Percentiles rank a stretch among this genome's conserved stretches.
These are phyloP conservation scores for Eubasilissa regina DNA, from an alignment of 1,140 invertebrate genomes.

Conservation along the genomic window DNA sequence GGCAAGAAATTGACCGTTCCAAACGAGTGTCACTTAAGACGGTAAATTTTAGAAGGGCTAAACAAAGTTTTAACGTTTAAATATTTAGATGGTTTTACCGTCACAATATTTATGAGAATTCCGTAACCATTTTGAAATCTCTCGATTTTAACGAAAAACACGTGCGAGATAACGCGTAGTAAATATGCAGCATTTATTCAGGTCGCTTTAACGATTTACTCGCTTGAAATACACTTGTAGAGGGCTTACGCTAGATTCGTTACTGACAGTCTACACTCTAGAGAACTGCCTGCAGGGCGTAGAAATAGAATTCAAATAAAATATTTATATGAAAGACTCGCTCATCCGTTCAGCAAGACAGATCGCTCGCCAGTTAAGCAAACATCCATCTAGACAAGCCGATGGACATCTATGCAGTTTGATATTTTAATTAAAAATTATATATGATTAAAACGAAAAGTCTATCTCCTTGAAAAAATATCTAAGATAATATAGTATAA, in stretches of 20 bases:
- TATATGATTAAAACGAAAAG: no score
- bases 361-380: background rate
- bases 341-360: no score
- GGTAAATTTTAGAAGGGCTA: background rate
- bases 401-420: no score
- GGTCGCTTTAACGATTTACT: constrained; percentile 12
- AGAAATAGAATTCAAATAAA: constrained; percentile 56
- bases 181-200: constrained; percentile 15
- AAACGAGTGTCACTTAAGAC: background rate
- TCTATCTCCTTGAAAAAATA: no score
- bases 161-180: constrained; percentile 14
- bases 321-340: constrained; percentile 42
- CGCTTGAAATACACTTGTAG: constrained; percentile 4
- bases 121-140: constrained; percentile 7
- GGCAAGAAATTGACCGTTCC: background rate
- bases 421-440: no score
- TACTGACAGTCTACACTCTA: constrained; percentile 55
- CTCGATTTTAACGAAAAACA: constrained; percentile 7
- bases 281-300: constrained; percentile 45
- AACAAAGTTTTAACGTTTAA: background rate
- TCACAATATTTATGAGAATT: background rate
- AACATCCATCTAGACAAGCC: no score
- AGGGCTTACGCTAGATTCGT: constrained; percentile 52
- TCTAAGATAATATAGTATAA: no score
- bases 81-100: background rate